Conservation (phyloP, 2,113 vertebrate species). For the Grammomys surdaster region DNA sequence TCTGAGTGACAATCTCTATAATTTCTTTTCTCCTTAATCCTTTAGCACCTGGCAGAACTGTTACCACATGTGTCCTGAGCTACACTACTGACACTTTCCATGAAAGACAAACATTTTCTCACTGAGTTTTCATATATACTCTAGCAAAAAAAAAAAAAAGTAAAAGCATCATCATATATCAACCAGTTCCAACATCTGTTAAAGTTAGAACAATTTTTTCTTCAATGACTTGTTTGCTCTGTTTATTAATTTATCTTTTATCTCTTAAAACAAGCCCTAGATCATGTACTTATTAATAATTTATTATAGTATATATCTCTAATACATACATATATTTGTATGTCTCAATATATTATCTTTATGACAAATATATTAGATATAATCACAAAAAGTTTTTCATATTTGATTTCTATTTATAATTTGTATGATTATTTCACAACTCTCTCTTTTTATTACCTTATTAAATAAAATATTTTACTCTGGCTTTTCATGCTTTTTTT, state of each 20-base stretch:
- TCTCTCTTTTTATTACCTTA: slow-evolving; percentile 15
- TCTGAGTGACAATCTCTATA: slow-evolving; percentile 16
- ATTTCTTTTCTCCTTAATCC: background rate
- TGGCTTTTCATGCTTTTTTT: background rate
- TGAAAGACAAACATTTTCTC: slow-evolving; percentile 34
- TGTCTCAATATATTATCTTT: background rate
- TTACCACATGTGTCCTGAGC: background rate
- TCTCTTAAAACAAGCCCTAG: background rate
- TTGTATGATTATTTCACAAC: background rate
- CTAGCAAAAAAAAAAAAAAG: slow-evolving; percentile 7
- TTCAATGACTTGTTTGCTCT: background rate
- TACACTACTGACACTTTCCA: background rate
- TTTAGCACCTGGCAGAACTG: background rate
- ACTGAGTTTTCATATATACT: background rate
- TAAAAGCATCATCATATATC: background rate
- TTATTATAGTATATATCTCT: background rate
- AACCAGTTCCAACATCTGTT: background rate
- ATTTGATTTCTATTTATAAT: background rate
- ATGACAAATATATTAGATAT: too few species aligned
- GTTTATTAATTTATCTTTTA: background rate
- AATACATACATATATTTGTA: background rate
- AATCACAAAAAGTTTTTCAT: background rate
- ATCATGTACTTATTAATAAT: slow-evolving; percentile 1
- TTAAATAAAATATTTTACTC: background rate
- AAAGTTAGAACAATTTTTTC: slow-evolving; percentile 1